Percentiles rank a stretch among this genome's conserved stretches.
phyloP scores from a whole-genome alignment of 2,888 invertebrate genomes.

The Laothoe populi region DNA sequence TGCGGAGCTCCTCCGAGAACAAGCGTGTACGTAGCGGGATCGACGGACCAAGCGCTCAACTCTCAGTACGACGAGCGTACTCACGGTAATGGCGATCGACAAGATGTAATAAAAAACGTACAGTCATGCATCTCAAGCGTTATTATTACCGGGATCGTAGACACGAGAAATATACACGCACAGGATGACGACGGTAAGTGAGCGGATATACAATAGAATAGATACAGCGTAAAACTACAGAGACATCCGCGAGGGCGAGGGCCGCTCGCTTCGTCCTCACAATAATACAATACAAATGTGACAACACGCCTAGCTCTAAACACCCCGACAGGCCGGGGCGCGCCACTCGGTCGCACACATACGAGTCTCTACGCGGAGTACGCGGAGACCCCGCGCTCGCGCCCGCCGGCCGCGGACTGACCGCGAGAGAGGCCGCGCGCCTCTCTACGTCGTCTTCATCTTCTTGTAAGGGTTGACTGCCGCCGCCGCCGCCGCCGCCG shows the following conservation, averaged over 20 bases:
- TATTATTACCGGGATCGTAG: constrained; percentile 93
- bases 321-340: constrained; percentile 80
- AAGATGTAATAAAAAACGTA: constrained; percentile 89
- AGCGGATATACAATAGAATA: constrained; percentile 80
- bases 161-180: constrained; percentile 85
- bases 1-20: constrained; percentile 77
- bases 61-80: constrained; percentile 78
- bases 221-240: constrained; percentile 79
- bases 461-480: constrained; percentile 94
- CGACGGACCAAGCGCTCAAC: constrained; percentile 82
- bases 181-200: constrained; percentile 81
- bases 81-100: constrained; percentile 80
- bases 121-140: constrained; percentile 94
- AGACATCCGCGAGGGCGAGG: constrained; percentile 78
- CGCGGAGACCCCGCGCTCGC: constrained; percentile 81
- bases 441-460: constrained; percentile 92
- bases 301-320: constrained; percentile 82
- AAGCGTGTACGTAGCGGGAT: constrained; percentile 84
- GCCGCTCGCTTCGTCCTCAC: constrained; percentile 80
- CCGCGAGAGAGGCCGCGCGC: constrained; percentile 66
- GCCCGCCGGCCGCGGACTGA: constrained; percentile 70
- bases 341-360: constrained; percentile 72
- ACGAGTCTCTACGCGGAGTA: constrained; percentile 82
- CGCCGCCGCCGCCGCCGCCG: constrained; percentile 70
- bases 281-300: constrained; percentile 83